Percentiles rank a stretch among this genome's conserved stretches.
Evolutionary conservation across 2,888 invertebrate genomes (phyloP).

Genomic region (Eilema caniola): DNA sequence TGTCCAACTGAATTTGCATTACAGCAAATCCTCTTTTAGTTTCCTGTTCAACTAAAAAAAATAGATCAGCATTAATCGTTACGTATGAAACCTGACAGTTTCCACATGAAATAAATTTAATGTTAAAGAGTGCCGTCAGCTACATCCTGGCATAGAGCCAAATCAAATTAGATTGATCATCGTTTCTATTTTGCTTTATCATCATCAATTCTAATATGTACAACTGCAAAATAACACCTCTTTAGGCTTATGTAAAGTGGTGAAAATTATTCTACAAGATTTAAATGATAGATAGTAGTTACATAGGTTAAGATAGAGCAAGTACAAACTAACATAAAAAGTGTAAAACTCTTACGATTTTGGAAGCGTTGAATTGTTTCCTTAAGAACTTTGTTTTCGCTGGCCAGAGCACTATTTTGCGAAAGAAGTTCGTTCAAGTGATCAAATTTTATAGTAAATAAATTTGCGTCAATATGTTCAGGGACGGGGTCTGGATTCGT

Average conservation of each 20-base stretch:
- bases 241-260: not conserved
- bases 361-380: slow-evolving; percentile 13
- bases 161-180: too few species aligned
- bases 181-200: too few species aligned
- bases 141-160: too few species aligned
- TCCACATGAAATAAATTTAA: not conserved
- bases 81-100: too few species aligned
- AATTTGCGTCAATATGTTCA: slow-evolving; percentile 5
- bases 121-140: too few species aligned
- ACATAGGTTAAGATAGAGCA: slow-evolving; percentile 1
- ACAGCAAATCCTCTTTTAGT: slow-evolving; percentile 10
- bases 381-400: slow-evolving; percentile 14
- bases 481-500: slow-evolving; percentile 7
- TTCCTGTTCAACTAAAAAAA: slow-evolving; percentile 16
- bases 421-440: slow-evolving; percentile 14
- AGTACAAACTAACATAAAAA: slow-evolving; percentile 6
- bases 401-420: slow-evolving; percentile 13
- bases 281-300: slow-evolving; percentile 1
- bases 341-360: slow-evolving; percentile 12
- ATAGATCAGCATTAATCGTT: slow-evolving; percentile 5
- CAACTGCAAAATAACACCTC: not conserved
- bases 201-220: too few species aligned
- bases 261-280: slow-evolving; percentile 7
- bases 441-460: slow-evolving; percentile 11
- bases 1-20: slow-evolving; percentile 12